Conservation (phyloP, 2,888 invertebrate species). For the Perdita meconis region DNA sequence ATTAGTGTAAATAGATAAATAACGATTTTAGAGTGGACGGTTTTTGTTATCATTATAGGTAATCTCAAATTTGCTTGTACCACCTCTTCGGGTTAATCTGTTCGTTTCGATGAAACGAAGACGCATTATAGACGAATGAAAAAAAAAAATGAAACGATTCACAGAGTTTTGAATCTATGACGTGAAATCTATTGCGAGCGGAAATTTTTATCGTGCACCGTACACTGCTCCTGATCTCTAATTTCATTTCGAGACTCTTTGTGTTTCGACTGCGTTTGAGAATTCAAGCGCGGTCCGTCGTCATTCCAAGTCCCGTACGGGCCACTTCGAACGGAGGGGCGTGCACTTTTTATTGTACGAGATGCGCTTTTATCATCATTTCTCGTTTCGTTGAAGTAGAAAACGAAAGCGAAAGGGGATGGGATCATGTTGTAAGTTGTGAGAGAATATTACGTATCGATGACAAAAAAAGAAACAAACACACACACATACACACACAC, state of each 20-base stretch:
- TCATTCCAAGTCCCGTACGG: slow-evolving; percentile 69
- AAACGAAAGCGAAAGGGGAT: slow-evolving; percentile 23
- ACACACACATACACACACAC: too few relatives aligned
- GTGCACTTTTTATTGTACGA: slow-evolving; percentile 62
- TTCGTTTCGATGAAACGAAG: slow-evolving; percentile 47
- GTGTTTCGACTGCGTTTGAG: slow-evolving; percentile 61
- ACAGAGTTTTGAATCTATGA: slow-evolving; percentile 78
- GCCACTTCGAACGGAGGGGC: slow-evolving; percentile 58
- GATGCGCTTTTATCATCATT: slow-evolving; percentile 57
- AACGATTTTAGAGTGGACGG: slow-evolving; percentile 71
- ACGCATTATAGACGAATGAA: too few relatives aligned
- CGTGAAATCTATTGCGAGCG: slow-evolving; percentile 80
- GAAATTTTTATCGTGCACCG: slow-evolving; percentile 71
- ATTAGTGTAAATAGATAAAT: slow-evolving; percentile 76
- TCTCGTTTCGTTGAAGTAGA: slow-evolving; percentile 45
- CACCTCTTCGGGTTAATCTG: slow-evolving; percentile 51
- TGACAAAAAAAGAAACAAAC: too few relatives aligned
- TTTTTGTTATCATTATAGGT: slow-evolving; percentile 70
- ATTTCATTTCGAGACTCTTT: slow-evolving; percentile 57
- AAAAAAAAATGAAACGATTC: slow-evolving; percentile 65
- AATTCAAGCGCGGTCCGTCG: slow-evolving; percentile 54
- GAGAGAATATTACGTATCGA: slow-evolving; percentile 52
- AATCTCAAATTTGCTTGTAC: slow-evolving; percentile 63
- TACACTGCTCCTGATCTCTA: slow-evolving; percentile 66
- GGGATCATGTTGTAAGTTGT: slow-evolving; percentile 42